Percentiles rank a stretch among this genome's conserved stretches.
Evolutionary conservation across 1,140 invertebrate species (phyloP).

Genomic region (Hylyphantes graminicola): DNA sequence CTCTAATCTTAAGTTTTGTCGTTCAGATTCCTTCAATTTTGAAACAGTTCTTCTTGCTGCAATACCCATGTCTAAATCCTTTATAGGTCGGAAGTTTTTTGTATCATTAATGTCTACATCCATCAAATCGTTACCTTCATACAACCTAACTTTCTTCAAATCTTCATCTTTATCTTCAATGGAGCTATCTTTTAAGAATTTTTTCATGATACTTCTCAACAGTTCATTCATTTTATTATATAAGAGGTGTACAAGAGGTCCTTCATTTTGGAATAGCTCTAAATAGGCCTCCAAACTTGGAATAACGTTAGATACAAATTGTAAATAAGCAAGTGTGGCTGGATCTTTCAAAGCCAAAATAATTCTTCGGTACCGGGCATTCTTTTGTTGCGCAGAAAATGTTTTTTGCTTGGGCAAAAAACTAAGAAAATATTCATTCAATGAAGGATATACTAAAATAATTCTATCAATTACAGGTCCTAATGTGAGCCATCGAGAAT

Average conservation of each 20-base stretch:
- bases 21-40: neutral
- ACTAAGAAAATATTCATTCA: neutral
- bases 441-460: neutral
- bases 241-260: neutral
- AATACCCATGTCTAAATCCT: neutral
- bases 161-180: no score
- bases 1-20: neutral
- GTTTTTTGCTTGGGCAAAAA: neutral
- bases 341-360: neutral
- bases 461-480: neutral
- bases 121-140: neutral
- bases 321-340: neutral
- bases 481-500: slow-evolving; percentile 10
- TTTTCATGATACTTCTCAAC: neutral
- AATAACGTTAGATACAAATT: neutral
- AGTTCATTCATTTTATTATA: neutral
- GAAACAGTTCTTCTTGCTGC: neutral
- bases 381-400: neutral
- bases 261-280: slow-evolving; percentile 4
- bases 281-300: neutral
- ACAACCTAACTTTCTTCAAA: neutral
- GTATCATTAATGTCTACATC: neutral
- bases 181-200: neutral
- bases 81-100: neutral
- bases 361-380: neutral